A percentile compares a stretch with the other conserved stretches of the same genome.
phyloP scores from a whole-genome alignment of 2,797 vertebrate genomes.

The Pantherophis vulpinus region DNA sequence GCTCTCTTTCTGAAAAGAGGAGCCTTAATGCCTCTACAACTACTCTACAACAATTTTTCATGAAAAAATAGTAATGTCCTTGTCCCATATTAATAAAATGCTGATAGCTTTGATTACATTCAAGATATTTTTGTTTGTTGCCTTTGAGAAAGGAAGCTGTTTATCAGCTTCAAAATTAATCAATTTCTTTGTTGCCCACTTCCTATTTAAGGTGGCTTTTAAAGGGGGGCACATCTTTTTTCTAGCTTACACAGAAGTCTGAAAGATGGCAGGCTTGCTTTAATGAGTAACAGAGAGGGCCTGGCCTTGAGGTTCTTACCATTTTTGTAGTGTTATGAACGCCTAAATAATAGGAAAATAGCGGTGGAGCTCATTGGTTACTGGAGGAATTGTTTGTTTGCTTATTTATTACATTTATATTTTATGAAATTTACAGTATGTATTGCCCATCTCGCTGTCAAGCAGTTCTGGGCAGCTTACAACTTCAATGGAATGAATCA shows the following conservation, averaged over 20 bases:
- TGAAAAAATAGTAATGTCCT: not conserved
- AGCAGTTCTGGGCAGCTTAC: too few relatives aligned
- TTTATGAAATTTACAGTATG: too few relatives aligned
- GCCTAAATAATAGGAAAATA: not conserved
- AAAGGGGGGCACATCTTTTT: not conserved
- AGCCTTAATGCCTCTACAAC: not conserved
- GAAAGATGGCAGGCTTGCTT: not conserved
- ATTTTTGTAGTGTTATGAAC: not conserved
- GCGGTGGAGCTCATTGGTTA: too few relatives aligned
- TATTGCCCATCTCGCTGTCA: too few relatives aligned
- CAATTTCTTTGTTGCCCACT: not conserved
- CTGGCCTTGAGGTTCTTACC: not conserved
- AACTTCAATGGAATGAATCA: too few relatives aligned
- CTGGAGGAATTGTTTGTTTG: too few relatives aligned
- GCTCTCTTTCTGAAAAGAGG: not conserved
- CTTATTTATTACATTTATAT: too few relatives aligned
- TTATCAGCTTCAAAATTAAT: not conserved
- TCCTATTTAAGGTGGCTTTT: not conserved
- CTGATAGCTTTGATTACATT: not conserved
- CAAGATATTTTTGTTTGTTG: not conserved
- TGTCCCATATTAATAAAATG: not conserved
- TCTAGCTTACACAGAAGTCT: not conserved
- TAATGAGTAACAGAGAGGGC: too few relatives aligned
- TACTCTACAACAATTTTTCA: not conserved
- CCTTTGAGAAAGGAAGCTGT: not conserved